These are phyloP conservation scores for Philereme vetulata DNA, from an alignment of 2,888 invertebrate genomes.

Conservation along the genomic window DNA sequence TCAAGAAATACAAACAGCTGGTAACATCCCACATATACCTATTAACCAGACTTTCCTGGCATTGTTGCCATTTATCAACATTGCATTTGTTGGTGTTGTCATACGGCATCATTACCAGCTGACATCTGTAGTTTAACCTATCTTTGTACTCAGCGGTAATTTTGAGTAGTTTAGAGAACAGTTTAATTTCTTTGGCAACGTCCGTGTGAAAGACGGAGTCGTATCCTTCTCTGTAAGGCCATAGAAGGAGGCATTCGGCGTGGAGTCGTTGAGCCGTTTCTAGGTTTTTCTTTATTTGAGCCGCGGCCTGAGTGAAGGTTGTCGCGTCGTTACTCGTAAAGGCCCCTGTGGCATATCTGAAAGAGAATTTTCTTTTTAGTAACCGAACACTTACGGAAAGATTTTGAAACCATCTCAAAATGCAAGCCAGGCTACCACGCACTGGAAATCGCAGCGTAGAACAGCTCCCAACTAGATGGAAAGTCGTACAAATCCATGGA, in stretches of 20 bases:
- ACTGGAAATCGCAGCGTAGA: too few relatives aligned
- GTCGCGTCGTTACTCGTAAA: conserved; percentile 84
- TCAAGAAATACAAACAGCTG: conserved; percentile 85
- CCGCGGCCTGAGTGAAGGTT: conserved; percentile 83
- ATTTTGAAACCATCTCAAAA: too few relatives aligned
- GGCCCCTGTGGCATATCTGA: conserved; percentile 85
- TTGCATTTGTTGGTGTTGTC: conserved; percentile 36
- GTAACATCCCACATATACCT: conserved; percentile 86
- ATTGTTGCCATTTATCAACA: conserved; percentile 47
- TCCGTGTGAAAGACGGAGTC: conserved; percentile 84
- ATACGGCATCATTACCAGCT: conserved; percentile 83
- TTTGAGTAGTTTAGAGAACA: conserved; percentile 85
- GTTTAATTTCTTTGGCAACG: conserved; percentile 83
- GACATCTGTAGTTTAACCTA: conserved; percentile 83
- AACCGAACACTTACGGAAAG: too few relatives aligned
- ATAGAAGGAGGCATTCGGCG: conserved; percentile 85
- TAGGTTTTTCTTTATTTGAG: conserved; percentile 85
- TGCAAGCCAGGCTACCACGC: too few relatives aligned
- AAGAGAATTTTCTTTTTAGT: not conserved
- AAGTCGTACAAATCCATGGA: too few relatives aligned
- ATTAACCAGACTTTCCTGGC: conserved; percentile 62
- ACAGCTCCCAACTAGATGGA: too few relatives aligned
- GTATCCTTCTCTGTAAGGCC: conserved; percentile 85
- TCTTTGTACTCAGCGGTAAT: conserved; percentile 86
- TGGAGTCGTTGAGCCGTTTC: conserved; percentile 85